Base-by-base conservation (phyloP, 2,888 invertebrate species). In the Drosophila testacea region DNA sequence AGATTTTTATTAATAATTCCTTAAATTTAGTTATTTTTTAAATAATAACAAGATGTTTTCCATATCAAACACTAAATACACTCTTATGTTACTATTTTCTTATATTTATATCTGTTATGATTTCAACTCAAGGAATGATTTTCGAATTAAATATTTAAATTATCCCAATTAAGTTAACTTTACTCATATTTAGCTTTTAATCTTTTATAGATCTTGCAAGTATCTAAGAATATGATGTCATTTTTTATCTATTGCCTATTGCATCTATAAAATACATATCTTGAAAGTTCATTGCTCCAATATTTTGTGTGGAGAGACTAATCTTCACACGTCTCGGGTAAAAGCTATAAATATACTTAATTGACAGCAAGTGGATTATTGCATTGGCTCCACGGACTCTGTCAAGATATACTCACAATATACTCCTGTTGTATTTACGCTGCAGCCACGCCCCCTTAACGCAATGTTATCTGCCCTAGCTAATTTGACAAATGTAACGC, bases 401-500 rank as follows among this genome's bases (percentile, higher is more conserved):
- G 51, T 34, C 32, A 61, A 57, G 55, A 36, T 42, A 36, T 42
- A 28, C 34, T 34, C 1, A 32, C 7, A 32, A 32, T 46, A 63
- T 11, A 16, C 47, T 52, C 16, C 39, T 57, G 48, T 56, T 57
- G 46, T 13, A 48, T 48, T 56, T 54, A 9, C 9, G n/a, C 10
- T 16, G 36, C 11, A 38, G 57, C 56, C 56, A 64, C 65, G 70
- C 66, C 64, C 77, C 55, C 36, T 10, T 38, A 51, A 50, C 59
- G n/a, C 39, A 3, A 41, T 52, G 50, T 64, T 83, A 77, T 76
- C 69, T 63, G 54, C 57, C 65, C 57, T 56, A 59, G 83, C 88
- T 83, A 88, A 83, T 83, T 88, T 83, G 83, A 88, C 86, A 85
- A 83, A 83, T 83, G 85, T 69, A 61, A 56, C 48, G 76, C 78